A percentile compares a stretch with the other conserved stretches of the same genome.
Conservation (phyloP, 2,113 vertebrate species). For the Tylochromis polylepis region DNA sequence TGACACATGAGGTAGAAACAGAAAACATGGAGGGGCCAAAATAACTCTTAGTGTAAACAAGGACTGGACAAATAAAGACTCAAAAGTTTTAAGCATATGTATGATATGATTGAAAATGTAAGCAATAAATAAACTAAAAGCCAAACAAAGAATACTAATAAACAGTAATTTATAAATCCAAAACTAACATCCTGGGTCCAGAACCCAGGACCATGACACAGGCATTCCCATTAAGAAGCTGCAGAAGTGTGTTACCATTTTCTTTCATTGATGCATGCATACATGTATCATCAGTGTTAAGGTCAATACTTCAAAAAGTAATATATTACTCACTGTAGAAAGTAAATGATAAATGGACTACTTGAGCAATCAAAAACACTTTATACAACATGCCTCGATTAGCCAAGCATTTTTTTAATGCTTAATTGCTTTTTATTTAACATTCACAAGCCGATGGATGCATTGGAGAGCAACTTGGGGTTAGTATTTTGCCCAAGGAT, state of each 20-base stretch:
- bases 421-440: not conserved
- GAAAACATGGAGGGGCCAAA: not conserved
- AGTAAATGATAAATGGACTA: not conserved
- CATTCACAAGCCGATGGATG: not conserved
- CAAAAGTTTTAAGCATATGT: not conserved
- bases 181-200: not conserved
- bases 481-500: not conserved
- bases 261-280: not conserved
- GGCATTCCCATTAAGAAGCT: not conserved
- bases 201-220: not conserved
- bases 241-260: not conserved
- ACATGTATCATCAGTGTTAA: not conserved
- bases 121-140: not conserved
- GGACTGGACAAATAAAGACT: not conserved
- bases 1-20: not conserved
- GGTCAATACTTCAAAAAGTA: not conserved
- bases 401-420: not conserved
- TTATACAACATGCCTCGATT: not conserved
- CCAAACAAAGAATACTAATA: not conserved
- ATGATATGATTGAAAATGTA: not conserved
- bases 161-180: not conserved
- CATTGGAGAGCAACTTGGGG: not conserved
- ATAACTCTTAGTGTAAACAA: not conserved
- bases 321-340: not conserved
- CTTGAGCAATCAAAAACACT: not conserved